Evolutionary conservation across 2,113 vertebrate genomes (phyloP).

Genomic region (Engraulis encrasicolus): DNA sequence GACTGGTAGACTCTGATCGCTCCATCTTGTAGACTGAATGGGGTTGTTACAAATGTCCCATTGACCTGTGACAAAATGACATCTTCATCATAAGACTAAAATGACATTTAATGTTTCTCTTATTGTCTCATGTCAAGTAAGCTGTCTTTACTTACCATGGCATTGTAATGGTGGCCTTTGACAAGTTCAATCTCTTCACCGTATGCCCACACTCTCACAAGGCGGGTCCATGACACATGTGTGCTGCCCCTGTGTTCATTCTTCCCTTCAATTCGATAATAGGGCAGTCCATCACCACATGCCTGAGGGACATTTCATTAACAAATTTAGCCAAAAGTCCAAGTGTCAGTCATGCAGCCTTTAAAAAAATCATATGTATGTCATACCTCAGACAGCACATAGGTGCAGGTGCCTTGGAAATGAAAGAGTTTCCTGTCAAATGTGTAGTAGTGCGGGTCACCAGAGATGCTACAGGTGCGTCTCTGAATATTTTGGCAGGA

Average conservation of each 20-base stretch:
- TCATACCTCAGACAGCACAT: conserved; percentile 62
- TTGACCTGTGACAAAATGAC: conserved; percentile 59
- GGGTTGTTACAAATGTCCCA: conserved; percentile 49
- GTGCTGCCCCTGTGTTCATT: conserved; percentile 63
- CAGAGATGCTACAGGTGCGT: conserved; percentile 61
- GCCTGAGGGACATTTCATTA: conserved; percentile 11
- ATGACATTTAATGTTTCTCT: background rate
- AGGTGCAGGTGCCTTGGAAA: conserved; percentile 64
- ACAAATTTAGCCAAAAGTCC: background rate
- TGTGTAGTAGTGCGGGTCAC: conserved; percentile 69
- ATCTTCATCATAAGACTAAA: background rate
- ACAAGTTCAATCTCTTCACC: conserved; percentile 57
- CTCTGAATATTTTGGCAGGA: conserved; percentile 56
- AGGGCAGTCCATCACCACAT: conserved; percentile 46
- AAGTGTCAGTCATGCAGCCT: background rate
- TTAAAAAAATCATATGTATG: background rate
- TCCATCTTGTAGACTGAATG: conserved; percentile 55
- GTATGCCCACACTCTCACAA: conserved; percentile 54
- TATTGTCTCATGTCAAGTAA: background rate
- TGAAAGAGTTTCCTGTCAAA: conserved; percentile 60
- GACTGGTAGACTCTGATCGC: conserved; percentile 48
- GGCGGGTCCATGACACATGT: conserved; percentile 53
- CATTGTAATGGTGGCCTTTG: conserved; percentile 39
- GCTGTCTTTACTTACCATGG: conserved; percentile 54
- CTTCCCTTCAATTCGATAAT: conserved; percentile 60